Conservation (phyloP, 2,113 vertebrate species). For the Malurus melanocephalus region DNA sequence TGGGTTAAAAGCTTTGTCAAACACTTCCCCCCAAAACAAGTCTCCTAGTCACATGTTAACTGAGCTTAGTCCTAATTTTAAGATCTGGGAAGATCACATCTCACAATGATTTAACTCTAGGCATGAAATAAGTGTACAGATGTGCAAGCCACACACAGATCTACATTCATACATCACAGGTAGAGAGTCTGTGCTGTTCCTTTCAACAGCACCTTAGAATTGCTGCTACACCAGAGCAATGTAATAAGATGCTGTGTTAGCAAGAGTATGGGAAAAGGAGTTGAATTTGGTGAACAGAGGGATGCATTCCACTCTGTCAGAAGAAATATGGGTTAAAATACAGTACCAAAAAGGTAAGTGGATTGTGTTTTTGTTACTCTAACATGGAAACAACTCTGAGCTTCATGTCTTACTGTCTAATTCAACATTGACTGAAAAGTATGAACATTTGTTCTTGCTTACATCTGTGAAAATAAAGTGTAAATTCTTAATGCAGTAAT, state of each 20-base stretch:
- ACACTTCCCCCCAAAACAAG: not conserved
- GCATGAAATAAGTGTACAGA: not conserved
- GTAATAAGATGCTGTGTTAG: not conserved
- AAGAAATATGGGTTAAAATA: not conserved
- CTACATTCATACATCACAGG: not conserved
- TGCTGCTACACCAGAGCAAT: not conserved
- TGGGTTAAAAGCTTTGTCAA: no score
- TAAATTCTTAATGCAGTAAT: not conserved
- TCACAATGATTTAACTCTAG: not conserved
- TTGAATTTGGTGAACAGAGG: not conserved
- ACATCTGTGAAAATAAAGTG: not conserved
- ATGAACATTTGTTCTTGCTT: not conserved
- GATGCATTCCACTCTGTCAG: not conserved
- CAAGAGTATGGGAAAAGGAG: not conserved
- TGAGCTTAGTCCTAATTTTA: not conserved
- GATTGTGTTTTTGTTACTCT: not conserved
- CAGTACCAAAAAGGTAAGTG: not conserved
- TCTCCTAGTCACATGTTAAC: not conserved
- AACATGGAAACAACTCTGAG: not conserved
- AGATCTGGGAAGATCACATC: conserved; percentile 16
- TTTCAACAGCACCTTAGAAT: conserved; percentile 8
- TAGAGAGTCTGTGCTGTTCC: not conserved
- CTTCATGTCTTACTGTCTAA: not conserved
- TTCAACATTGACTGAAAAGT: not conserved
- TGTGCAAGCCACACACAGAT: not conserved